These are phyloP conservation scores for Parnassius mnemosyne DNA, from an alignment of 2,888 invertebrate species.

Conservation along the genomic window DNA sequence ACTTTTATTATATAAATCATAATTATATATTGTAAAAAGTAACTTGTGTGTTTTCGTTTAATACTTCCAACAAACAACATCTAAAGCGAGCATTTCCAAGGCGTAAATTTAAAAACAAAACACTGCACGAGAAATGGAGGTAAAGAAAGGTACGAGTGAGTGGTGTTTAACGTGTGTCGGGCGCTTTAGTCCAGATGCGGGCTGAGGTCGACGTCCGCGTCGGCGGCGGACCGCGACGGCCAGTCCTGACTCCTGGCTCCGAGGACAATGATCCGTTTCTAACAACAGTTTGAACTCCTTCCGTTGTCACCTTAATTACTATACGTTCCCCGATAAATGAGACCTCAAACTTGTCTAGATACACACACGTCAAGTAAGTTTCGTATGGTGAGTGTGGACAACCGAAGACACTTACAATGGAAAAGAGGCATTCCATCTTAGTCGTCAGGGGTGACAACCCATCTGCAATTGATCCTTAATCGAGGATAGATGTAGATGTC, in stretches of 20 bases:
- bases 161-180: constrained; percentile 15
- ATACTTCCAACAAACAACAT: too few species aligned
- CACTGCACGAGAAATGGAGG: not conserved
- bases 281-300: constrained; percentile 11
- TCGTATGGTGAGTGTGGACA: too few species aligned
- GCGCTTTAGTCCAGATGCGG: constrained; percentile 20
- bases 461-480: too few species aligned
- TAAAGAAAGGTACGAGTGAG: constrained; percentile 1
- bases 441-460: too few species aligned
- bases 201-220: constrained; percentile 53
- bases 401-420: too few species aligned
- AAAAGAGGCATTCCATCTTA: too few species aligned
- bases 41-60: too few species aligned
- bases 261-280: constrained; percentile 50
- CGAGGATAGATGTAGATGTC: too few species aligned
- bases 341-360: not conserved
- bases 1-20: too few species aligned
- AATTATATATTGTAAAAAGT: too few species aligned
- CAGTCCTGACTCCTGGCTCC: constrained; percentile 53
- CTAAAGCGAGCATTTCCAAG: too few species aligned
- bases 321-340: constrained; percentile 3
- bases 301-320: constrained; percentile 25
- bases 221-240: constrained; percentile 57
- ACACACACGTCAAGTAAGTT: too few species aligned
- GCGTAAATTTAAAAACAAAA: not conserved